phyloP scores from a whole-genome alignment of 2,797 vertebrate genomes.

The Halcyon leucocephala region DNA sequence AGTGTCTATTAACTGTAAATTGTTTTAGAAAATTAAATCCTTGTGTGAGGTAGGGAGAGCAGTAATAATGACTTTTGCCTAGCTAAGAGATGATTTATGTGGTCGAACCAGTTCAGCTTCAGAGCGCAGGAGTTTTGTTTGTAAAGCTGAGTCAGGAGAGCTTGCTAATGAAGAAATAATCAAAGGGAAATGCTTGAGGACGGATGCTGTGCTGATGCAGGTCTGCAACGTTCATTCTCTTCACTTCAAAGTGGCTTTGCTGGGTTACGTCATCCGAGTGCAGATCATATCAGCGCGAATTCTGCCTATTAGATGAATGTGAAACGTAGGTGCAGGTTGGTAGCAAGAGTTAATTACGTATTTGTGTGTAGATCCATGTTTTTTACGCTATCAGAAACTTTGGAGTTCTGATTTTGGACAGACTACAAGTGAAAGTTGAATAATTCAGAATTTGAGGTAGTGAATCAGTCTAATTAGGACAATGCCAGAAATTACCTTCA shows the following conservation, averaged over 20 bases:
- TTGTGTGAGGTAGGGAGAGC: background rate
- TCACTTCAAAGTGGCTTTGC: background rate
- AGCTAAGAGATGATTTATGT: background rate
- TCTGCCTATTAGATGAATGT: background rate
- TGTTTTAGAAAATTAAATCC: background rate
- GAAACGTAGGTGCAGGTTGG: background rate
- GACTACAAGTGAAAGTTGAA: background rate
- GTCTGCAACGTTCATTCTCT: background rate
- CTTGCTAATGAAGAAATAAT: background rate
- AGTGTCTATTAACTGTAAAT: background rate
- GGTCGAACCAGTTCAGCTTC: background rate
- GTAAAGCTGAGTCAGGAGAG: conserved; percentile 42
- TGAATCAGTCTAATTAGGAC: background rate
- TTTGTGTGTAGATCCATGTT: fast-evolving
- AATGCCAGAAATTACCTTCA: background rate
- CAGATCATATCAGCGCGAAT: background rate
- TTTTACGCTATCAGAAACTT: background rate
- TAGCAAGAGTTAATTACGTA: background rate
- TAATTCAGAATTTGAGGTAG: background rate
- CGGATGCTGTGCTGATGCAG: background rate
- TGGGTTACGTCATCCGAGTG: background rate
- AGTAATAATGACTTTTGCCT: background rate
- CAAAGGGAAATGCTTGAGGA: background rate
- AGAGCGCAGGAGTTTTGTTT: background rate
- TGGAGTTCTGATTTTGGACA: background rate